Evolutionary conservation across 2,797 vertebrate genomes (phyloP).

Genomic region (Malacoctenus gilli): DNA sequence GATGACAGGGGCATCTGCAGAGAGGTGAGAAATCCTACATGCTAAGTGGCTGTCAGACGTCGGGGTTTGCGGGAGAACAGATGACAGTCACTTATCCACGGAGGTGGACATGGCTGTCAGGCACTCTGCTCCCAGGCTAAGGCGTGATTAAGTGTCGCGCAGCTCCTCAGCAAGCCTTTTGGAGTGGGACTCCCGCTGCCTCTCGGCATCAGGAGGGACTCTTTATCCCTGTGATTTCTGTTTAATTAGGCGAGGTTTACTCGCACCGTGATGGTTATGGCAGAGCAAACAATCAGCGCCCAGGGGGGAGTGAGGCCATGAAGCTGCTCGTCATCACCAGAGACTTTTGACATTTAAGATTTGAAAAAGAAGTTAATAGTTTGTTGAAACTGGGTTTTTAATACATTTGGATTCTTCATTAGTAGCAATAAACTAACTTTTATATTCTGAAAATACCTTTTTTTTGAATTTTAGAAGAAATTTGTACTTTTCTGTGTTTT

Average conservation of each 20-base stretch:
- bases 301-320: constrained; percentile 17
- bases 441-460: too few species aligned
- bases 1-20: constrained; percentile 60
- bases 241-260: constrained; percentile 32
- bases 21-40: constrained; percentile 55
- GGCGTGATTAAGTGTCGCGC: constrained; percentile 29
- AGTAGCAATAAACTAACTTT: too few species aligned
- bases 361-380: too few species aligned
- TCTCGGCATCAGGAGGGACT: constrained; percentile 13
- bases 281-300: constrained; percentile 19
- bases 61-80: constrained; percentile 22
- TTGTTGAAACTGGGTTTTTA: too few species aligned
- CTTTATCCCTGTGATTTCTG: constrained; percentile 11
- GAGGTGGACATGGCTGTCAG: constrained; percentile 42
- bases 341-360: too few species aligned
- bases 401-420: too few species aligned
- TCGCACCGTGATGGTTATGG: constrained; percentile 8
- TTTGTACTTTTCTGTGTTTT: too few species aligned
- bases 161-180: constrained; percentile 1
- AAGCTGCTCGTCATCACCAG: too few species aligned
- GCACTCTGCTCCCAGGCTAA: constrained; percentile 27
- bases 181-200: background rate
- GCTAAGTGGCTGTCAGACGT: constrained; percentile 55
- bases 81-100: constrained; percentile 50
- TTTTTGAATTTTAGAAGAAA: too few species aligned